Evolutionary conservation across 2,113 vertebrate genomes (phyloP), one percentile per base, ranked within the genome.

Genomic region (Halcyon senegalensis): DNA sequence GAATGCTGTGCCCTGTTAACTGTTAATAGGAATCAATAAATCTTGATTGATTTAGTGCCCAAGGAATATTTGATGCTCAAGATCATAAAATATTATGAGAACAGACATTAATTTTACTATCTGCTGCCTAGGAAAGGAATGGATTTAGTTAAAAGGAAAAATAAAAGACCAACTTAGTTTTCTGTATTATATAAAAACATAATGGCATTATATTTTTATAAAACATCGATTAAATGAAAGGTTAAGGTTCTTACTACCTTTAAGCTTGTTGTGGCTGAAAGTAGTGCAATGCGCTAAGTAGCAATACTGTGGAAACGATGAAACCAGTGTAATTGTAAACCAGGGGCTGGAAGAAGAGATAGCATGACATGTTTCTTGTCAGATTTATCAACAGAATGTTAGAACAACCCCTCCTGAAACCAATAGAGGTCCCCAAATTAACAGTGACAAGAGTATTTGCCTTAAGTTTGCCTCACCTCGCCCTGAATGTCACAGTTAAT

Each of bases 1-100:
- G 88, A 91, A 59, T 33, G 46, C n/a, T 25, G 27, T 80, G 14
- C 23, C 59, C 55, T 56, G 55, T 68, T 86, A 92, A 63, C 75
- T 0, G 1, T 64, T 90, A 90, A 93, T 56, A 86, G 39, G 30
- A 94, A 72, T 78, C 79, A 89, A 75, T 86, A 64, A 84, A 81
- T 92, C 64, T 56, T 89, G 84, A 96, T 77, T 95, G 93, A 93
- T 92, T 92, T 60, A 78, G 55, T 1, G 4, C 35, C 51, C 35
- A 78, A 80, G 56, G 64, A 93, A 72, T 92, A 81, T 88, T 58
- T 89, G 46, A 89, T 93, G 88, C 79, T 90, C 51, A 90, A 48
- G 64, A 93, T 94, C 72, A 89, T 92, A 84, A 96, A 93, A 53
- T 89, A 39, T 68, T 70, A 87, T 83, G 84, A 79, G 70, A 89